These are phyloP conservation scores for Hydractinia echinata DNA, from an alignment of 30 jellyfish, hydroid and myxozoan species.

Conservation along the genomic window DNA sequence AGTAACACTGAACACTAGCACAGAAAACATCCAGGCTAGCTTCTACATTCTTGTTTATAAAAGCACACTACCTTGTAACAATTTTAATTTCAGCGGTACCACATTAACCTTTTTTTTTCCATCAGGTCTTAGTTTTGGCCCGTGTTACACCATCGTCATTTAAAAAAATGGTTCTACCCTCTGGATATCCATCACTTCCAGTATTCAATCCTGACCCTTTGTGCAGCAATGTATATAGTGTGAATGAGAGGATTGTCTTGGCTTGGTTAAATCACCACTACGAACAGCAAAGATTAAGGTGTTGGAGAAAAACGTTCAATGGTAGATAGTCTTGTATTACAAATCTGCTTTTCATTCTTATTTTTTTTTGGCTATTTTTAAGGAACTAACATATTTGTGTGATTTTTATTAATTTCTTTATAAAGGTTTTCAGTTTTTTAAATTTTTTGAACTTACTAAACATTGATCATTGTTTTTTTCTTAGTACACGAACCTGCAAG, in stretches of 20 bases:
- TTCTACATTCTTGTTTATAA: too few relatives aligned
- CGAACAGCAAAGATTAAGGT: constrained; percentile 52
- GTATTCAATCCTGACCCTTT: constrained; percentile 76
- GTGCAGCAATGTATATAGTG: constrained; percentile 80
- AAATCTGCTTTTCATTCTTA: background rate
- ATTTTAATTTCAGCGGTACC: background rate
- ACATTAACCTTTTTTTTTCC: background rate
- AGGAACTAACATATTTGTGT: background rate
- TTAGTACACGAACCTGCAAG: constrained; percentile 72
- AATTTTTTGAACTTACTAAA: background rate
- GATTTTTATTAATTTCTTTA: background rate
- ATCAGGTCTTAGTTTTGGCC: constrained; percentile 57
- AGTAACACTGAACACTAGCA: too few relatives aligned
- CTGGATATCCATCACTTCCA: constrained; percentile 41
- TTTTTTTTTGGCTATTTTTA: background rate
- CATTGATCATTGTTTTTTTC: background rate
- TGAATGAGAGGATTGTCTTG: constrained; percentile 67
- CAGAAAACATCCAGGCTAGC: too few relatives aligned
- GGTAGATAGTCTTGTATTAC: background rate
- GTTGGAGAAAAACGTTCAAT: constrained; percentile 19
- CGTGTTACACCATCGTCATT: constrained; percentile 61
- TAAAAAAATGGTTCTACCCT: constrained; percentile 47
- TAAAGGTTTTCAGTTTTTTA: background rate
- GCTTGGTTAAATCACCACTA: constrained; percentile 82
- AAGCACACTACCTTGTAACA: too few relatives aligned